A percentile compares a stretch with the other conserved stretches of the same genome.
Evolutionary conservation across 2,113 vertebrate species (phyloP).

Genomic region (Mungos mungo): DNA sequence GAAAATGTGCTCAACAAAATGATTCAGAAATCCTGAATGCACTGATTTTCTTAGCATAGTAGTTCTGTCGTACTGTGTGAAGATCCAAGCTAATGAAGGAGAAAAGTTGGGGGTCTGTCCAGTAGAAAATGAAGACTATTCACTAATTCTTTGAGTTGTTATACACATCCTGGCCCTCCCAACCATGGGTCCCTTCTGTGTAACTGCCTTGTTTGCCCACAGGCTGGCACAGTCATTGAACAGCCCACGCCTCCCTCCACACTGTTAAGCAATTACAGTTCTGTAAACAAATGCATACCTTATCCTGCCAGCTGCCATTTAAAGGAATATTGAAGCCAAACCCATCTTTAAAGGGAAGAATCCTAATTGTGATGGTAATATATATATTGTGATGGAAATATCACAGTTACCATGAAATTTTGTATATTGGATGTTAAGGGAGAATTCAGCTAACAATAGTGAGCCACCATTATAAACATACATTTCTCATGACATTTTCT

Average conservation of each 20-base stretch:
- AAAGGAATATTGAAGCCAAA: constrained; percentile 15
- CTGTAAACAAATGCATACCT: constrained; percentile 56
- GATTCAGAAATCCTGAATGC: background rate
- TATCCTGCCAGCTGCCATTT: constrained; percentile 29
- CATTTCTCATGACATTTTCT: constrained; percentile 55
- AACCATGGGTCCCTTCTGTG: background rate
- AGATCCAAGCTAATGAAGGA: background rate
- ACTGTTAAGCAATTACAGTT: constrained; percentile 44
- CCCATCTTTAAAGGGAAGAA: background rate
- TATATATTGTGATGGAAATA: constrained; percentile 40
- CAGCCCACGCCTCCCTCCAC: background rate
- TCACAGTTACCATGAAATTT: constrained; percentile 30
- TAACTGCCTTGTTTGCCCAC: background rate
- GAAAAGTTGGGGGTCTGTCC: background rate
- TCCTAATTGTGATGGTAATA: constrained; percentile 42
- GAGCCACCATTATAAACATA: constrained; percentile 35
- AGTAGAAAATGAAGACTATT: background rate
- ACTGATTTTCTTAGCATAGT: background rate
- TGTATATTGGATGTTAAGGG: background rate
- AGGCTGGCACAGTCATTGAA: background rate
- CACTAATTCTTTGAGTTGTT: background rate
- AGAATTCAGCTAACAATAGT: constrained; percentile 33
- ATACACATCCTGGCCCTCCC: background rate
- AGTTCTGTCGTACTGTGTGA: background rate
- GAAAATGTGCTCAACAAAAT: background rate